Base-by-base conservation (phyloP, 2,888 invertebrate species). In the Nineta flava region DNA sequence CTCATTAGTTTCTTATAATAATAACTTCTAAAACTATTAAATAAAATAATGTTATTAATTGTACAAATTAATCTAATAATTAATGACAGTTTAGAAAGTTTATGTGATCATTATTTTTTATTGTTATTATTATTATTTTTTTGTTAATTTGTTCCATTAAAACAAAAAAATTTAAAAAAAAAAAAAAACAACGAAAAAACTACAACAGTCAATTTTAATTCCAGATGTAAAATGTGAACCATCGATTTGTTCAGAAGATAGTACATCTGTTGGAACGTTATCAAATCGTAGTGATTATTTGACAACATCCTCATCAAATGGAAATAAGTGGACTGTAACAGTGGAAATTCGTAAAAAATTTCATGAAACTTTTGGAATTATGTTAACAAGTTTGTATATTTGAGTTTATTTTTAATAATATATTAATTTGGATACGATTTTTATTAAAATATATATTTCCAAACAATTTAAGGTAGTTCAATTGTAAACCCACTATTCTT, bases 201-300 rank as follows among this genome's bases (percentile, higher is more conserved):
- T 7, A 26, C 26, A 26, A 26, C 26, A 5, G 4, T 26, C 7
- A 38, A 38, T 13, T 53, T 52, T 32, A 51, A 35, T 63, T 63
- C 12, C 58, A 67, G 67, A 67, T 52, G 60, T 65, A 45, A 66
- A 66, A 55, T 66, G 64, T n/a, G 58, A 62, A 50, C 66, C 67
- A 15, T 65, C 67, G 16, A 65, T 64, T 31, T 64, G 63, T 53
- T 66, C 66, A 9, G 66, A 66, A 48, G 66, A 67, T 56, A 66
- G 66, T 1, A 26, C 26, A 6, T 26, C 26, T 26, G 26, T 26
- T 26, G 66, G 65, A 10, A 65, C 65, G 46, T 65, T 65, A 50
- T 63, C 65, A 9, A 57, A 57, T 1, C 62, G 61, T 31, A 64
- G 63, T 52, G 57, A 59, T 32, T 58, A 61, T 19, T 62, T 61